phyloP scores from a whole-genome alignment of 2,797 vertebrate species.

The Scarus forsteni region DNA sequence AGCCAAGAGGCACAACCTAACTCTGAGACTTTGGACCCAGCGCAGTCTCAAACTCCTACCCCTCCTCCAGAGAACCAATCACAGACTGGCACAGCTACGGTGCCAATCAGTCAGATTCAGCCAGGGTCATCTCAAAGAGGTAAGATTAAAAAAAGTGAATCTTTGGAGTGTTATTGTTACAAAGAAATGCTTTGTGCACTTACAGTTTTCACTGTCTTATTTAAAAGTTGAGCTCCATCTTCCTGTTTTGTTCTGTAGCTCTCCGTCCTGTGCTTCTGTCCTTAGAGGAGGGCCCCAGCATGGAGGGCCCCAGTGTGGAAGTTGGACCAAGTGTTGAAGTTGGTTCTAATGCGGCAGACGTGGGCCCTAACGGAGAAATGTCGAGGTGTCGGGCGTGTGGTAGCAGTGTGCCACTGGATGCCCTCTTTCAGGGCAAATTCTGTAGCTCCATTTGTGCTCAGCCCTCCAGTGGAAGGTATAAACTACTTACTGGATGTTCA shows the following conservation, averaged over 20 bases:
- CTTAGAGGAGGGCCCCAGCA: constrained; percentile 72
- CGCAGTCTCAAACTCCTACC: constrained; percentile 76
- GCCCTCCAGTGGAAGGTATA: constrained; percentile 85
- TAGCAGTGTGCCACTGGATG: constrained; percentile 73
- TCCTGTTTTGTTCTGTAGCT: constrained; percentile 52
- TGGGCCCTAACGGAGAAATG: constrained; percentile 63
- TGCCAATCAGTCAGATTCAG: constrained; percentile 56
- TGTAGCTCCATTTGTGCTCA: constrained; percentile 82
- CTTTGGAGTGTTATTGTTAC: constrained; percentile 2
- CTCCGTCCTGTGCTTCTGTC: constrained; percentile 67
- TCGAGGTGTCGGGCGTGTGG: constrained; percentile 79
- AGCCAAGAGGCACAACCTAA: constrained; percentile 68
- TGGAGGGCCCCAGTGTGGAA: constrained; percentile 70
- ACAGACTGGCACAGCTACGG: constrained; percentile 44
- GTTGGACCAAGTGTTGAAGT: constrained; percentile 78
- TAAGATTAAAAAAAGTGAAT: constrained; percentile 23
- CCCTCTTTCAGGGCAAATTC: constrained; percentile 86
- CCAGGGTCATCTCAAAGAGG: constrained; percentile 72
- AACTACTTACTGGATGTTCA: not conserved
- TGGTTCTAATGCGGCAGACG: constrained; percentile 47
- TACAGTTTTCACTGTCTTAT: not conserved
- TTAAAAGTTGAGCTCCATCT: constrained; percentile 21
- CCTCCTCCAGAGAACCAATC: constrained; percentile 82
- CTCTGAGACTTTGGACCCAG: constrained; percentile 65
- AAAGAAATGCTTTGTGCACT: constrained; percentile 1